Percentiles rank a stretch among this genome's conserved stretches.
These are phyloP conservation scores for Oceanites oceanicus DNA, from an alignment of 2,113 vertebrate species.

Conservation along the genomic window DNA sequence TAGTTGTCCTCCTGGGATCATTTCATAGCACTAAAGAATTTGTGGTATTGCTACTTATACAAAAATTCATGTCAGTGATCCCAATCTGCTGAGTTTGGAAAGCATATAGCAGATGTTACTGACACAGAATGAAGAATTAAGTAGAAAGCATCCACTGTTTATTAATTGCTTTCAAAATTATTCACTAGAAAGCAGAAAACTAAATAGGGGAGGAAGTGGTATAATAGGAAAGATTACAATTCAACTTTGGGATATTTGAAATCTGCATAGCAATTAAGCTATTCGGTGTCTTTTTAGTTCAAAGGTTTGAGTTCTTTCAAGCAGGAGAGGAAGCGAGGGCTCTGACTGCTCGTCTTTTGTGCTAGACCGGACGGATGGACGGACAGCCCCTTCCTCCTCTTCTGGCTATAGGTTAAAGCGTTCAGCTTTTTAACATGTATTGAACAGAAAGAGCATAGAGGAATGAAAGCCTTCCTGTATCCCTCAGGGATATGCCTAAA, in stretches of 20 bases:
- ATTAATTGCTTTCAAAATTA: conserved; percentile 40
- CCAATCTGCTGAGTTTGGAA: background rate
- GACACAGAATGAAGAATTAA: conserved; percentile 16
- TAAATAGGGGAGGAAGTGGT: background rate
- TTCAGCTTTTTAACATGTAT: background rate
- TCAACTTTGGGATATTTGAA: background rate
- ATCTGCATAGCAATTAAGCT: background rate
- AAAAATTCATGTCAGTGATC: conserved; percentile 24
- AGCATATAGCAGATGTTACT: background rate
- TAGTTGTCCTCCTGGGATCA: background rate
- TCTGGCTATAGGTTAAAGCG: conserved; percentile 10
- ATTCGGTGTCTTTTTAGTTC: background rate
- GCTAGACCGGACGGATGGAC: background rate
- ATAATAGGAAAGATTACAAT: background rate
- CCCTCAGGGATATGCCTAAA: background rate
- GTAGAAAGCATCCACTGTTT: conserved; percentile 30
- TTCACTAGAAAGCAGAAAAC: conserved; percentile 7
- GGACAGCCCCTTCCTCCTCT: background rate
- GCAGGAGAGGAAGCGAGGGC: background rate
- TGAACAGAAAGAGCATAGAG: conserved; percentile 8
- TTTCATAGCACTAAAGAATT: conserved; percentile 21
- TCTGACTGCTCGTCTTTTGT: background rate
- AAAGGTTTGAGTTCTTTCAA: conserved; percentile 7
- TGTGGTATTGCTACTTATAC: conserved; percentile 5
- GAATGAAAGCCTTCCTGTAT: conserved; percentile 46